phyloP scores from a whole-genome alignment of 2,888 invertebrate species.

The Schrankia costaestrigalis region DNA sequence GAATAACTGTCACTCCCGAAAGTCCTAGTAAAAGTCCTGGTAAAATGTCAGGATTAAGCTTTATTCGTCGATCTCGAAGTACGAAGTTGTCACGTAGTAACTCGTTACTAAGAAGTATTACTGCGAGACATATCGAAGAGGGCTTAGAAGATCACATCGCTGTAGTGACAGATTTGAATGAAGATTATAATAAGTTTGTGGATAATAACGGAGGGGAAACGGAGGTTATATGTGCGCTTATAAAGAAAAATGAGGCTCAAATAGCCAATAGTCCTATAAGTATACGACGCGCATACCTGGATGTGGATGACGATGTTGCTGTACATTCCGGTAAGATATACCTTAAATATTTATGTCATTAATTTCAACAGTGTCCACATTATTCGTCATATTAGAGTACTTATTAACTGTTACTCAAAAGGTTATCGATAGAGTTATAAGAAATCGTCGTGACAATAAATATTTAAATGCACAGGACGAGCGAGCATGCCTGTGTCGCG shows the following conservation, averaged over 20 bases:
- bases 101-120: conserved; percentile 81
- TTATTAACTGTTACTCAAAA: no score
- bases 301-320: conserved; percentile 85
- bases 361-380: conserved; percentile 17
- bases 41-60: conserved; percentile 76
- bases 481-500: no score
- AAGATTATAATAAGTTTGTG: conserved; percentile 67
- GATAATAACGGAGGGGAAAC: conserved; percentile 64
- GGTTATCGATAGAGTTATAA: no score
- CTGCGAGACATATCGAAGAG: conserved; percentile 72
- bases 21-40: conserved; percentile 79
- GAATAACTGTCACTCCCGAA: conserved; percentile 71
- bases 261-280: conserved; percentile 69
- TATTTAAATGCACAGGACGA: neutral
- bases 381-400: no score
- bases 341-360: conserved; percentile 8
- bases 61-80: conserved; percentile 86
- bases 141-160: conserved; percentile 60
- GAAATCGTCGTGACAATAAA: neutral
- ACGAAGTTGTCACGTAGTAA: conserved; percentile 86
- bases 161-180: conserved; percentile 63
- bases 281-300: conserved; percentile 71
- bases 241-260: conserved; percentile 69
- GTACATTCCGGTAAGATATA: conserved; percentile 85
- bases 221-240: conserved; percentile 70